phyloP scores from a whole-genome alignment of 2,113 vertebrate species.

The Candoia aspera region DNA sequence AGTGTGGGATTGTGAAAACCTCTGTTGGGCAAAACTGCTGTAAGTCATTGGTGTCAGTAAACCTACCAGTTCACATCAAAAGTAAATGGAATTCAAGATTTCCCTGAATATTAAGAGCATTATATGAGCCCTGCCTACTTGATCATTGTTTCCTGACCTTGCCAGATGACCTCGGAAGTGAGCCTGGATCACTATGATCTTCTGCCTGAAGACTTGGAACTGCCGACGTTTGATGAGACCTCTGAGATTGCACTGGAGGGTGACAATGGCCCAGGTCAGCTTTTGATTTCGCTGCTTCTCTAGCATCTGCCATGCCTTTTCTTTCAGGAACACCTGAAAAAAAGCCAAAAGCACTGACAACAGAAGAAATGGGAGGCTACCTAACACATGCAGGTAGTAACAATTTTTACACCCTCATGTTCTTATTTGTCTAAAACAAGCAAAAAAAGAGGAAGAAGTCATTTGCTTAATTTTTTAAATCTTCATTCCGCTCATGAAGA shows the following conservation, averaged over 20 bases:
- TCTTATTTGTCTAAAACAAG: background rate
- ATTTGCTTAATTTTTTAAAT: background rate
- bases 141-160: constrained; percentile 70
- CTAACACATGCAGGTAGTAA: background rate
- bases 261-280: constrained; percentile 83
- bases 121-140: background rate
- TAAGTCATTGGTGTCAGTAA: background rate
- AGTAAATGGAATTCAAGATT: background rate
- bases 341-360: constrained; percentile 27
- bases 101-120: background rate
- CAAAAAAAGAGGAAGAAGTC: background rate
- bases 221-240: constrained; percentile 77
- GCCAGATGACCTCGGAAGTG: constrained; percentile 86
- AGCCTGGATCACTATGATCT: constrained; percentile 84
- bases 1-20: background rate
- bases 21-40: background rate
- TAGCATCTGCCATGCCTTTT: constrained; percentile 77
- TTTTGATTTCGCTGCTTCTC: constrained; percentile 79
- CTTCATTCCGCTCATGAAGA: background rate
- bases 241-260: constrained; percentile 84
- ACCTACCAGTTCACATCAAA: background rate
- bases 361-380: background rate
- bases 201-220: constrained; percentile 81
- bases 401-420: background rate
- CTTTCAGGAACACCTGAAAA: constrained; percentile 86